Percentiles rank a stretch among this genome's conserved stretches.
Evolutionary conservation across 2,888 invertebrate genomes (phyloP).

Genomic region (Periphyllus acericola): DNA sequence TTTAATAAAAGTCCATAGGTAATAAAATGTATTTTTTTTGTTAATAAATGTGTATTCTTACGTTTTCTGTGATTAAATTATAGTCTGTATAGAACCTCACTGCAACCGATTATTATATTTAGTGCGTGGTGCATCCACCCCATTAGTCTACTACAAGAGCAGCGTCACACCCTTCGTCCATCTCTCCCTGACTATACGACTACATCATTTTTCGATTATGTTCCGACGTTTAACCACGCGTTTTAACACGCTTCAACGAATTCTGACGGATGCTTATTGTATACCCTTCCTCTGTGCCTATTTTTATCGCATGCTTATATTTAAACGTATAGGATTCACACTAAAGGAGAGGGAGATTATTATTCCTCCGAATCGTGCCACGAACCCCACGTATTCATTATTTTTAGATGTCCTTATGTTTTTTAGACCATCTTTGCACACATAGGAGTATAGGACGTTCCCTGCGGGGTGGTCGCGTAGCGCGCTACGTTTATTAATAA

Average conservation of each 20-base stretch:
- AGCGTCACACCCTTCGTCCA: slow-evolving; percentile 6
- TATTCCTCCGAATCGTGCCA: neutral
- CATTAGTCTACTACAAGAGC: neutral
- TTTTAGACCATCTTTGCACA: neutral
- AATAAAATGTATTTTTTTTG: too few species aligned
- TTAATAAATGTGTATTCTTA: too few species aligned
- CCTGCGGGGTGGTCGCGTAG: slow-evolving; percentile 23
- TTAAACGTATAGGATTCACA: neutral
- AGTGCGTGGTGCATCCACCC: neutral
- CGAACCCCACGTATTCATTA: slow-evolving; percentile 18
- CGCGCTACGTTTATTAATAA: neutral
- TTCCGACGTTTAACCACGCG: slow-evolving; percentile 24
- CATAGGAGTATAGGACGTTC: neutral
- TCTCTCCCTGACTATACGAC: neutral
- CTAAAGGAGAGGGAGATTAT: slow-evolving; percentile 17
- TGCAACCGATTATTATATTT: neutral
- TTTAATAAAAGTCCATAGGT: too few species aligned
- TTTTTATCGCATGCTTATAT: slow-evolving; percentile 28
- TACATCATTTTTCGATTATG: slow-evolving; percentile 17
- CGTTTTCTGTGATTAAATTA: neutral
- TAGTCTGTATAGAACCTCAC: neutral
- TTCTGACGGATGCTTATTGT: slow-evolving; percentile 11
- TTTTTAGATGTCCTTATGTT: slow-evolving; percentile 24
- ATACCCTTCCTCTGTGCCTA: slow-evolving; percentile 26
- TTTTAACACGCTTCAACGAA: slow-evolving; percentile 34